Base-by-base conservation (phyloP, 2,888 invertebrate species). In the Chloroclysta siterata region DNA sequence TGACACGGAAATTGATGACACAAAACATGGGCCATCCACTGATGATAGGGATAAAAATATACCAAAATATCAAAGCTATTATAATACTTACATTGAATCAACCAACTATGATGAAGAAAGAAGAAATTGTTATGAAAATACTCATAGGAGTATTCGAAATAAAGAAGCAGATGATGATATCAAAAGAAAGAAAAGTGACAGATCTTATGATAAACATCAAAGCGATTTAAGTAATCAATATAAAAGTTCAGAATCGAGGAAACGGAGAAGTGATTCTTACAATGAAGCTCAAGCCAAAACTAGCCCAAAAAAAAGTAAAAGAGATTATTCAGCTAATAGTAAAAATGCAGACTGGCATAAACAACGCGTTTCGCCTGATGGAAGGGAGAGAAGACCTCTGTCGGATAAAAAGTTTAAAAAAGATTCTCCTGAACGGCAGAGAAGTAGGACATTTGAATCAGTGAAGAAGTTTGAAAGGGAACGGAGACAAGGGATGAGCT, bases 401-500 rank as follows among this genome's bases (percentile, higher is more conserved):
- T 46, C 17, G 5, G 46, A 11, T 46, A 46, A 17, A 7, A 46
- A 17, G 11, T 15, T 8, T 39, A 39, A 39, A 44, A 1, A 0
- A 2, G 44, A 14, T 44, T 15, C 44, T 14, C 15, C 17, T 11
- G 46, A 46, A 46, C 10, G 46, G 4, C 17, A 46, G 11, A 46
- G 46, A 46, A 46, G 46, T 17, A 46, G 11, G 62, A 7, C 33
- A 73, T 71, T 70, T 36, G 53, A 55, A 15, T 36, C 52, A 0
- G 76, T 72, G 54, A 72, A 52, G 52, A 29, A 13, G 22, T 7
- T n/a, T 3, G 59, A 53, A 14, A 69, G 66, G 29, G 63, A 60
- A 56, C 77, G 55, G 62, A 69, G 67, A 28, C 74, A 69, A 48
- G 78, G 75, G 36, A 70, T 90, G 64, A 89, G 81, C 69, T 82